Base-by-base conservation (phyloP, 1,140 invertebrate species). In the Ceratoteleas bidentatus region DNA sequence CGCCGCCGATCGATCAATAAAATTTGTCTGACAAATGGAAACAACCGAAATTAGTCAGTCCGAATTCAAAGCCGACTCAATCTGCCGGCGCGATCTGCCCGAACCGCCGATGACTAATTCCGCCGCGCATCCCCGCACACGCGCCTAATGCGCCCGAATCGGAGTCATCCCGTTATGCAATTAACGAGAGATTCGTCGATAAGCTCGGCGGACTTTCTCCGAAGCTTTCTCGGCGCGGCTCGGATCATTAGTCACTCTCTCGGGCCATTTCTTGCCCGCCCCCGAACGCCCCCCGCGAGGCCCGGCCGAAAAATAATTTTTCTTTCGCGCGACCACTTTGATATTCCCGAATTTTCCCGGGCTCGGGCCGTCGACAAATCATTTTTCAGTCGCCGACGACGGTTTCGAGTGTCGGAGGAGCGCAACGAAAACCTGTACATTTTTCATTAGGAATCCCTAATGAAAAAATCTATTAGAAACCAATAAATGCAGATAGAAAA, bases 141-240 rank as follows among this genome's bases (percentile, higher is more conserved):
- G 11, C n/a, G 36, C 32, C 7, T 1, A n/a, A n/a, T n/a, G n/a
- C n/a, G n/a, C n/a, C 64, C 57, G 34, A 64, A 76, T 76, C 49
- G 47, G 49, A 62, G 16, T 56, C 34, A 62, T 77, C 11, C 78
- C 78, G 78, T 81, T 81, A 81, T 70, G 70, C 32, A 81, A 81
- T 81, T 80, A 81, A 74, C 38, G 24, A 66, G 70, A 81, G 50
- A 62, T 62, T 62, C 7, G 9, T 57, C 61, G 74, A 77, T 77
- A 74, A 74, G 78, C 57, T 47, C n/a, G n/a, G n/a, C n/a, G 6
- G 58, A 81, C 78, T 81, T 81, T 80, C 70, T 81, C 78, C 43
- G 15, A 53, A 57, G 62, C 50, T 80, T 74, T 74, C 77, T 74
- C 77, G 65, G 34, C 34, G 9, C 0, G n/a, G 68, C 16, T 60